phyloP scores from a whole-genome alignment of 2,888 invertebrate genomes.

The Agelastica alni region DNA sequence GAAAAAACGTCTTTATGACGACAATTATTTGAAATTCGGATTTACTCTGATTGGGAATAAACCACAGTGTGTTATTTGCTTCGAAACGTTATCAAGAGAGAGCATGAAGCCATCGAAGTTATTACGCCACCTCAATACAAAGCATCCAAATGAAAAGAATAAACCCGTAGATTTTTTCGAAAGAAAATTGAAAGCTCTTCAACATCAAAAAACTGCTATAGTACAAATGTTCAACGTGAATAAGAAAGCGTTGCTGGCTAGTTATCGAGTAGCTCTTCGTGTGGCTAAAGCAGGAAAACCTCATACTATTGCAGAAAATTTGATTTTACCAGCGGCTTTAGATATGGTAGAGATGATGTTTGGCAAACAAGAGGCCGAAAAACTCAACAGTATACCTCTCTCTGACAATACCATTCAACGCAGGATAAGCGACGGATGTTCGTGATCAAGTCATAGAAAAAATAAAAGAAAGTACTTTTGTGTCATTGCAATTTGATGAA shows the following conservation, averaged over 20 bases:
- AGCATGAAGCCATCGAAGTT: conserved; percentile 15
- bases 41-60: conserved; percentile 5
- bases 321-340: conserved; percentile 40
- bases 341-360: conserved; percentile 36
- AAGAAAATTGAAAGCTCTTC: conserved; percentile 1
- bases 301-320: conserved; percentile 38
- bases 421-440: too few species aligned
- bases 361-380: conserved; percentile 35
- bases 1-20: not conserved
- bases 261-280: conserved; percentile 30
- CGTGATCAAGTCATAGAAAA: conserved; percentile 12
- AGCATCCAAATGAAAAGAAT: conserved; percentile 2
- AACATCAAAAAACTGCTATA: not conserved
- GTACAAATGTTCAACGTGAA: not conserved
- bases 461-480: not conserved
- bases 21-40: not conserved
- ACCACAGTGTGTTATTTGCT: conserved; percentile 17
- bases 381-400: too few species aligned
- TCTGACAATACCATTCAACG: too few species aligned
- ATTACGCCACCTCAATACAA: conserved; percentile 9
- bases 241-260: conserved; percentile 30
- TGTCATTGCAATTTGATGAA: too few species aligned
- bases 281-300: conserved; percentile 38
- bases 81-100: conserved; percentile 6
- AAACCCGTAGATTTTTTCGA: conserved; percentile 13